A percentile compares a stretch with the other conserved stretches of the same genome.
These are phyloP conservation scores for Nyctalus aviator DNA, from an alignment of 2,797 vertebrate genomes.

Conservation along the genomic window DNA sequence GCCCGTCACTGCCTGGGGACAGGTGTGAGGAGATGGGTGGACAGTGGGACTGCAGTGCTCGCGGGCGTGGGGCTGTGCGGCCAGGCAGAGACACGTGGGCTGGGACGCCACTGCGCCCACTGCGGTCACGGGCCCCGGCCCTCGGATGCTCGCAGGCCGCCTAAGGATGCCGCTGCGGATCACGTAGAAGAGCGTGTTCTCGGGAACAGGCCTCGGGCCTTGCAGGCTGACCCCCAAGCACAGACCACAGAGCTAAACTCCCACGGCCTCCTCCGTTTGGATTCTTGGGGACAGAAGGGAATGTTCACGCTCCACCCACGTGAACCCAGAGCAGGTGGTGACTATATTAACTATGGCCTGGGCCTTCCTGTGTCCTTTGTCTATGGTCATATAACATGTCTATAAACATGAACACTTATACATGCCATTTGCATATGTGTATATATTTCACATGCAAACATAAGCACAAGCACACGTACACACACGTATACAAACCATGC, in stretches of 20 bases:
- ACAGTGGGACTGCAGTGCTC: too few relatives aligned
- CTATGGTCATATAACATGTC: neutral
- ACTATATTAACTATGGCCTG: neutral
- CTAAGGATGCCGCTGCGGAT: accelerated
- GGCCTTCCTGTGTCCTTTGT: neutral
- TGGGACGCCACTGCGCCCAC: accelerated
- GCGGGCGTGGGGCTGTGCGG: neutral
- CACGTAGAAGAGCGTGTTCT: neutral
- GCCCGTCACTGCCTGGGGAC: too few relatives aligned
- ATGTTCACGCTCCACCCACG: neutral
- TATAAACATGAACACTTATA: neutral
- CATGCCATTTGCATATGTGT: neutral
- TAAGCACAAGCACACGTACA: neutral
- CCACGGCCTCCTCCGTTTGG: neutral
- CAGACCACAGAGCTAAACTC: neutral
- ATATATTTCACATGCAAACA: neutral
- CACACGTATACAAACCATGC: accelerated
- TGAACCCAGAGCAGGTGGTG: neutral
- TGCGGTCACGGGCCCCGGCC: accelerated
- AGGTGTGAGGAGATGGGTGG: too few relatives aligned
- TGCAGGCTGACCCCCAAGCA: neutral
- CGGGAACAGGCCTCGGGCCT: neutral
- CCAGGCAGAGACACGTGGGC: neutral
- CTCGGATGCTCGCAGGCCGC: accelerated
- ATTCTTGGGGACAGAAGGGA: neutral